These are phyloP conservation scores for Epizoanthus fatuus DNA, from an alignment of 92 coral and sea anemone species.

Conservation along the genomic window DNA sequence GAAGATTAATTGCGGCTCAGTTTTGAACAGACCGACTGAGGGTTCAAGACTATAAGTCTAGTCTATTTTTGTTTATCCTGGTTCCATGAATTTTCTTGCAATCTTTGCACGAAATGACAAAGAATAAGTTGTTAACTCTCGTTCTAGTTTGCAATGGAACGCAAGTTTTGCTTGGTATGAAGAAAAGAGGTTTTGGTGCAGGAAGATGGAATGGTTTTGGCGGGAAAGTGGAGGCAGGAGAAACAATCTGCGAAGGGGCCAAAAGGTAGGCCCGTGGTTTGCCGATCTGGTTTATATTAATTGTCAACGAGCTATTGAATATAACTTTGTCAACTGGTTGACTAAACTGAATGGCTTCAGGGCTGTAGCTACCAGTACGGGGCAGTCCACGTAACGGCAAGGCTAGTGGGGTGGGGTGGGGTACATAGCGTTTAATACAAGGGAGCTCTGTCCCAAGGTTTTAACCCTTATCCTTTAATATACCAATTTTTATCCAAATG, in stretches of 20 bases:
- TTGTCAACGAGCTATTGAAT: no score
- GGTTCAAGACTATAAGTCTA: no score
- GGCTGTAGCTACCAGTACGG: no score
- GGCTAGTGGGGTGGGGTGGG: no score
- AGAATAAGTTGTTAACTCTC: constrained; percentile 85
- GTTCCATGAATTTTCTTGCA: neutral
- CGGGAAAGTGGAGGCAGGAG: constrained; percentile 96
- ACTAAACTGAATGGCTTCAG: no score
- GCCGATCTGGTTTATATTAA: no score
- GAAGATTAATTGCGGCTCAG: neutral
- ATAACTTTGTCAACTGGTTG: no score
- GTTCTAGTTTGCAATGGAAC: constrained; percentile 77
- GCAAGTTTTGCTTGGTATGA: constrained; percentile 93
- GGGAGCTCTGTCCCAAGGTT: no score
- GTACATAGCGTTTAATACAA: no score
- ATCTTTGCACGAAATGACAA: constrained; percentile 51
- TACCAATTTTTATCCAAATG: no score
- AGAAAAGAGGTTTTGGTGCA: constrained; percentile 97
- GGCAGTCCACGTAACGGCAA: no score
- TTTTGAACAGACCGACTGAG: neutral
- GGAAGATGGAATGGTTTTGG: constrained; percentile 99
- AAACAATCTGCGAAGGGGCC: constrained; percentile 85
- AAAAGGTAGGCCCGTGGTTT: constrained; percentile 53
- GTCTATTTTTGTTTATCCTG: neutral
- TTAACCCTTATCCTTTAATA: no score